Conservation (phyloP, 2,113 vertebrate species). For the Acrocephalus arundinaceus region DNA sequence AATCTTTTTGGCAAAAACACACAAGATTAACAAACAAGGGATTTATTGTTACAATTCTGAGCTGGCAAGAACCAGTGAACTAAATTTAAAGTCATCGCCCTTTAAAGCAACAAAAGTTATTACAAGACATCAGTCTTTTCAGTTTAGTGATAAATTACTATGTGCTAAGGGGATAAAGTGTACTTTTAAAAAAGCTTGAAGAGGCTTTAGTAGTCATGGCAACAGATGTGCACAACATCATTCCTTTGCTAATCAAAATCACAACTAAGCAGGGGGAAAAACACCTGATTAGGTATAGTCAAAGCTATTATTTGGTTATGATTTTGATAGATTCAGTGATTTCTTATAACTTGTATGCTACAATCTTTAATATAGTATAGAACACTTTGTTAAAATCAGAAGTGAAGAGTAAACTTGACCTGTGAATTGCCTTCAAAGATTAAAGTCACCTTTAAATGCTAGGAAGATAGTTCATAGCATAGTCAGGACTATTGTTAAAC, state of each 20-base stretch:
- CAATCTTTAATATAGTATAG: background rate
- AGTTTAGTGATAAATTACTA: constrained; percentile 83
- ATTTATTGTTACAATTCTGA: constrained; percentile 20
- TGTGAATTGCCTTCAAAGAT: background rate
- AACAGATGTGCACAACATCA: constrained; percentile 82
- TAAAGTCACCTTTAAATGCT: background rate
- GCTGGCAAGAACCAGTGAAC: constrained; percentile 69
- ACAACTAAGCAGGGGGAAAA: constrained; percentile 67
- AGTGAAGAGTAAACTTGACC: background rate
- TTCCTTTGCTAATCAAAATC: constrained; percentile 84
- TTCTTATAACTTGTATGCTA: background rate
- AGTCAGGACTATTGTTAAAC: background rate
- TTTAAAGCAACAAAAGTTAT: constrained; percentile 76
- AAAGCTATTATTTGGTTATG: constrained; percentile 23
- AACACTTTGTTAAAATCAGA: background rate
- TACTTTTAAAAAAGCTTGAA: constrained; percentile 77
- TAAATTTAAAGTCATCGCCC: constrained; percentile 77
- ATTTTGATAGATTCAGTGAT: background rate
- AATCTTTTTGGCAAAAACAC: background rate
- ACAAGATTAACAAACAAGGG: background rate
- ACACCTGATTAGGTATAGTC: constrained; percentile 42
- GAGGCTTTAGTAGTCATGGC: constrained; percentile 82
- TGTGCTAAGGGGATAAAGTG: constrained; percentile 83
- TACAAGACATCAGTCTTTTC: constrained; percentile 75
- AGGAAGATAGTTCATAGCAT: background rate